Evolutionary conservation across 2,797 vertebrate species (phyloP), one percentile per base, ranked within the genome.

Genomic region (Enteromius afrohamiltoni): DNA sequence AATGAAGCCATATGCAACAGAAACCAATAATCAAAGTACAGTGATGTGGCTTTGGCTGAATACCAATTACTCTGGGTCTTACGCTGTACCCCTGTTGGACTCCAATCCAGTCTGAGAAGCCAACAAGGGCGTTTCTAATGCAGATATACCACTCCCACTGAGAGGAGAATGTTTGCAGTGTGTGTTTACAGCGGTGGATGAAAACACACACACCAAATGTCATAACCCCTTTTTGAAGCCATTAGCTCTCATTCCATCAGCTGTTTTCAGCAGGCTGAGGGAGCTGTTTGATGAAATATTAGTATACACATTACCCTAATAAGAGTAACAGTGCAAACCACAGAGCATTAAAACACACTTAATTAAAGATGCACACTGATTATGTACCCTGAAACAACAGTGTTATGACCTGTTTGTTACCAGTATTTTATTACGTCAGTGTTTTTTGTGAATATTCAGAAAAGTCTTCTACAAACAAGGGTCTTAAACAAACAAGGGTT

Each of bases 211-310:
- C 60, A 71, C 64, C 29, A 19, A 58, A 83, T 76, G 71, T 83
- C 77, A 75, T 74, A 85, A 74, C 80, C 80, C 60, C 47, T 64
- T 79, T 73, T 77, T 83, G 65, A 62, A 75, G 67, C 55, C 69
- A 82, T 84, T 86, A 82, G 82, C 37, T 81, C 81, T 84, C 29
- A 81, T 87, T 80, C 49, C 23, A 78, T 80, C 73, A 78, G 85
- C 85, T 76, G 77, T 69, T 83, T 80, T 78, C 73, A 79, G 31
- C 67, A 40, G 60, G 67, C 87, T 84, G 31, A 34, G 53, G 77
- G 80, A 67, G 65, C 82, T 42, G 51, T 81, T 79, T 76, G 55
- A 49, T 76, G 17, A 80, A 80, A 80, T 31, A 80, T 60, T 47
- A n/a, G 74, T 16, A 17, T 58, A 67, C 70, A 73, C 75, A 84